Evolutionary conservation across 2,113 vertebrate genomes (phyloP), one percentile per base, ranked within the genome.

Genomic region (Silurus asotus): DNA sequence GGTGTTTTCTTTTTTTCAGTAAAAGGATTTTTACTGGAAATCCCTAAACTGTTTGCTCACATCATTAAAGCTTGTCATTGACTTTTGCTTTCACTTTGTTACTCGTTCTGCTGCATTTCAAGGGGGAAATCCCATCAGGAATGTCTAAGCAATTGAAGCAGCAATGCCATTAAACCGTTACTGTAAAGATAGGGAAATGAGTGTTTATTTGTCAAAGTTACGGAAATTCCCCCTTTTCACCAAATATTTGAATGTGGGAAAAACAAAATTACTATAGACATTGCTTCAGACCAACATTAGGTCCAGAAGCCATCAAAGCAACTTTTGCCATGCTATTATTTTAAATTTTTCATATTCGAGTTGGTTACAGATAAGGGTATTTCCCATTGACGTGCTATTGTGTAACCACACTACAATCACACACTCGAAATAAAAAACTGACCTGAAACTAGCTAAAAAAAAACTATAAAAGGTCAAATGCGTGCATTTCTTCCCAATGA

Each of bases 81-180:
- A 53, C 69, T 86, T 89, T 88, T 82, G 45, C 76, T 88, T 88
- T 89, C 76, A 28, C 67, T 88, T 85, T 55, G 61, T 76, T 69
- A 79, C 13, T 49, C 8, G 1, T 87, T 82, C 81, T 59, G 70
- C 79, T 83, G 37, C 37, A 37, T 37, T 37, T 37, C 37, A 37
- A 37, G 51, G 79, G 80, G 85, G 85, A 83, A 81, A 80, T 88
- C 75, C 87, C 89, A 79, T 59, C 51, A 25, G 59, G 85, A 70
- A 69, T 83, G 19, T 70, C 55, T 2, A 8, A 28, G 17, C 61
- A 56, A 77, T 84, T 86, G 70, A 67, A 83, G n/a, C 25, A 55
- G 75, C 79, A 83, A 78, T 77, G 64, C 28, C 59, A 76, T 76
- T 76, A 56, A 85, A 10, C 17, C 37, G 23, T 61, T 28, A 28